Percentiles rank a stretch among this genome's conserved stretches.
Evolutionary conservation across 2,797 vertebrate genomes (phyloP).

Genomic region (Urosaurus nigricauda): DNA sequence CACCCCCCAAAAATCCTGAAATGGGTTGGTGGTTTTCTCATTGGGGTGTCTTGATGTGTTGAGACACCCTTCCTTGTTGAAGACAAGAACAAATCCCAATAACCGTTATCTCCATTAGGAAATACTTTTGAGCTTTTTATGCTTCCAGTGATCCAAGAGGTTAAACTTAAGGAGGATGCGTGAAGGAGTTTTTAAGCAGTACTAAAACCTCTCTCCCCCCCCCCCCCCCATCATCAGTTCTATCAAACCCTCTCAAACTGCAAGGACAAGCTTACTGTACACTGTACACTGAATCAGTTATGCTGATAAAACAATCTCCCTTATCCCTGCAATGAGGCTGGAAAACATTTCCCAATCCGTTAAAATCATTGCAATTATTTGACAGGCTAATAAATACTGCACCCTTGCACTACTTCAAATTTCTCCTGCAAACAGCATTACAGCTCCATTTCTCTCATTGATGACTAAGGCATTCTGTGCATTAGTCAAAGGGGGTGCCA

Average conservation of each 20-base stretch:
- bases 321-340: neutral
- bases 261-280: neutral
- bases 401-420: neutral
- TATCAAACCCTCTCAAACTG: neutral
- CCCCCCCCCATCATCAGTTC: neutral
- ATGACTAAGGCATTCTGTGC: neutral
- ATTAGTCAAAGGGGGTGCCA: neutral
- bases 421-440: neutral
- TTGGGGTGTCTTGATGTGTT: too few species aligned
- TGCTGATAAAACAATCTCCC: slow-evolving; percentile 2
- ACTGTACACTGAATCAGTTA: neutral
- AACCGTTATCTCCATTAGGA: too few species aligned
- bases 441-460: neutral
- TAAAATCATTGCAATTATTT: slow-evolving; percentile 22
- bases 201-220: neutral
- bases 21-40: too few species aligned
- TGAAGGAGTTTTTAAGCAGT: neutral
- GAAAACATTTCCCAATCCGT: neutral
- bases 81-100: too few species aligned
- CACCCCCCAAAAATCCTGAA: too few species aligned
- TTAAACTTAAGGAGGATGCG: neutral
- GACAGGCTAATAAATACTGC: neutral
- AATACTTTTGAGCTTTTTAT: neutral
- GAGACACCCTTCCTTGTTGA: too few species aligned
- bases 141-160: neutral